Evolutionary conservation across 2,888 invertebrate genomes (phyloP).

Genomic region (Gibbula magus): DNA sequence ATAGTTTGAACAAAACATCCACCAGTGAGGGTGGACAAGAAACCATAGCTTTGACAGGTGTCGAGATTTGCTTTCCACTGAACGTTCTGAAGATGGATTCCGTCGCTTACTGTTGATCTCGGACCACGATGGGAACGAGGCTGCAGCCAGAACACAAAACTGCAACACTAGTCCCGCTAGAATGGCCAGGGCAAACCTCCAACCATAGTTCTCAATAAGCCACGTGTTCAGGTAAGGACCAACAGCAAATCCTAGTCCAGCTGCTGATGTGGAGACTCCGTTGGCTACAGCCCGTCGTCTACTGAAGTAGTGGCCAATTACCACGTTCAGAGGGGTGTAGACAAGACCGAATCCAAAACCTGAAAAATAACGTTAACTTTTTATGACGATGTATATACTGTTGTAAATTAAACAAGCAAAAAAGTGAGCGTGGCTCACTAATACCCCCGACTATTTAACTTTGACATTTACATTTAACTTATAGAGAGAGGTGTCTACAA

Average conservation of each 20-base stretch:
- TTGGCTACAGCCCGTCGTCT: constrained; percentile 35
- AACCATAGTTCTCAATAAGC: constrained; percentile 27
- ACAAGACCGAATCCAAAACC: constrained; percentile 40
- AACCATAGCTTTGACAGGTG: neutral
- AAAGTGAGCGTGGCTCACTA: too few species aligned
- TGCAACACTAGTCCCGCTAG: neutral
- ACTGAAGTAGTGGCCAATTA: constrained; percentile 37
- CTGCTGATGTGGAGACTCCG: constrained; percentile 32
- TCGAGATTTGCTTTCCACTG: neutral
- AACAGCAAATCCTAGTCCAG: constrained; percentile 29
- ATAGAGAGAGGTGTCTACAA: too few species aligned
- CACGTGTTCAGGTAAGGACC: constrained; percentile 32
- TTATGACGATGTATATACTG: too few species aligned
- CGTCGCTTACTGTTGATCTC: neutral
- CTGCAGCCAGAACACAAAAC: neutral
- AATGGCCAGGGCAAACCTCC: neutral
- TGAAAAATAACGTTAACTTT: constrained; percentile 9
- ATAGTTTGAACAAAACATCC: neutral
- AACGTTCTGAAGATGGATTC: neutral
- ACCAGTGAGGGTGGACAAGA: neutral
- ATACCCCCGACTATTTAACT: too few species aligned
- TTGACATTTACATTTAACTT: too few species aligned
- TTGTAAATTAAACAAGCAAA: too few species aligned
- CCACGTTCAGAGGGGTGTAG: constrained; percentile 37
- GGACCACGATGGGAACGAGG: neutral